Conservation (phyloP, 2,888 invertebrate species). For the Dascillus cervinus region DNA sequence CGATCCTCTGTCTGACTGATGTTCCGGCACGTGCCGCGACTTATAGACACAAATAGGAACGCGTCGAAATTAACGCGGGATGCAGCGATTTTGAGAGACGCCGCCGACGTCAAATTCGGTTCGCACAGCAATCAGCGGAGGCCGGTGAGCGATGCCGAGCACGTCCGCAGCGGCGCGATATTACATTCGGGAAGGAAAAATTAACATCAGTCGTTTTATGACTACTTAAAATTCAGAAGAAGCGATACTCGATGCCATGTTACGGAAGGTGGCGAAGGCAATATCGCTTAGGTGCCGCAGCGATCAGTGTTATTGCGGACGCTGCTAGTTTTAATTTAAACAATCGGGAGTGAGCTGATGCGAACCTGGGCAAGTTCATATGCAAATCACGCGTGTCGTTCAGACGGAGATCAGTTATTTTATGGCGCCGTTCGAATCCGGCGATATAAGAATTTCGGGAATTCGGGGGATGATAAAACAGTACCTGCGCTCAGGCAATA, state of each 20-base stretch:
- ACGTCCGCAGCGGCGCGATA: conserved; percentile 32
- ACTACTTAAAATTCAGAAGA: conserved; percentile 41
- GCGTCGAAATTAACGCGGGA: too few relatives aligned
- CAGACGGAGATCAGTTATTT: conserved; percentile 39
- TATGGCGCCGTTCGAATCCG: conserved; percentile 30
- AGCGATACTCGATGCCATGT: conserved; percentile 25
- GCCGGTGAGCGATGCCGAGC: conserved; percentile 21
- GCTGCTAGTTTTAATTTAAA: conserved; percentile 36
- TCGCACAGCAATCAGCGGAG: conserved; percentile 16
- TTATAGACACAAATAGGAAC: too few relatives aligned
- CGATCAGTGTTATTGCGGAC: conserved; percentile 18
- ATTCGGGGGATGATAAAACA: conserved; percentile 20
- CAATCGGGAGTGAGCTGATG: conserved; percentile 24
- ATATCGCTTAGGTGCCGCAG: conserved; percentile 20
- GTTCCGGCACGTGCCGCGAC: conserved; percentile 32
- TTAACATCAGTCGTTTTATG: conserved; percentile 45
- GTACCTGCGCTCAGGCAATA: conserved; percentile 31
- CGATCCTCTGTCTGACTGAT: conserved; percentile 20
- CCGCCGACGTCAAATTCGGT: too few relatives aligned
- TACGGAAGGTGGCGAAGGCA: conserved; percentile 29
- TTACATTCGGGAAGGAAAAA: conserved; percentile 42
- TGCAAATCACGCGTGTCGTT: conserved; percentile 42
- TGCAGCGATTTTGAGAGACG: too few relatives aligned
- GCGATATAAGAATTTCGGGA: conserved; percentile 26
- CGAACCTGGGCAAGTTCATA: conserved; percentile 29